Evolutionary conservation across 1,140 invertebrate species (phyloP).

Genomic region (Steinernema feltiae): DNA sequence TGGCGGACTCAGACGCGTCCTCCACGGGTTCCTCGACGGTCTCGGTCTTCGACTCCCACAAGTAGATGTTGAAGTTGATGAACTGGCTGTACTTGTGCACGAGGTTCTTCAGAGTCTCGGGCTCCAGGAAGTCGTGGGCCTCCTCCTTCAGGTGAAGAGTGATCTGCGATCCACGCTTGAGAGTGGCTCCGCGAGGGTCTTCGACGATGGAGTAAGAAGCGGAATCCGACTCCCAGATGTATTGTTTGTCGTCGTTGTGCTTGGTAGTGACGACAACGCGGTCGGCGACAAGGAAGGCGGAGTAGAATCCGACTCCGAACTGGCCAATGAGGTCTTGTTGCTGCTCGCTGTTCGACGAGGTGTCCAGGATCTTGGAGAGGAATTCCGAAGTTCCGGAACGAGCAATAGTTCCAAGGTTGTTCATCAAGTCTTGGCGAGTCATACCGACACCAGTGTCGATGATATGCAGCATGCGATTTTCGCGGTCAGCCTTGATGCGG

Average conservation of each 20-base stretch:
- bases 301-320: conserved; percentile 97
- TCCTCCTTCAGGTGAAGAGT: conserved; percentile 90
- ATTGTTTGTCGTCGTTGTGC: conserved; percentile 82
- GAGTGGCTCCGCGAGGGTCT: conserved; percentile 85
- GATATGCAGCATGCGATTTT: conserved; percentile 85
- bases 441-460: conserved; percentile 96
- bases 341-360: conserved; percentile 67
- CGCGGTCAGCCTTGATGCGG: conserved; percentile 91
- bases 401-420: conserved; percentile 96
- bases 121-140: conserved; percentile 86
- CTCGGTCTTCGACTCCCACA: conserved; percentile 88
- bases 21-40: conserved; percentile 75
- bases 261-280: conserved; percentile 86
- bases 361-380: conserved; percentile 82
- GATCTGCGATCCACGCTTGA: conserved; percentile 76
- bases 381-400: conserved; percentile 99
- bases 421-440: conserved; percentile 87
- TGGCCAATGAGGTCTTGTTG: conserved; percentile 66
- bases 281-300: conserved; percentile 85
- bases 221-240: conserved; percentile 97
- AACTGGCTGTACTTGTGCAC: conserved; percentile 98
- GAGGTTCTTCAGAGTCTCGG: conserved; percentile 78
- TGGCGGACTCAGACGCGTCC: conserved; percentile 57
- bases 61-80: conserved; percentile 95
- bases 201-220: conserved; percentile 76